Evolutionary conservation across 2,888 invertebrate genomes (phyloP).

Genomic region (Ischnura elegans): DNA sequence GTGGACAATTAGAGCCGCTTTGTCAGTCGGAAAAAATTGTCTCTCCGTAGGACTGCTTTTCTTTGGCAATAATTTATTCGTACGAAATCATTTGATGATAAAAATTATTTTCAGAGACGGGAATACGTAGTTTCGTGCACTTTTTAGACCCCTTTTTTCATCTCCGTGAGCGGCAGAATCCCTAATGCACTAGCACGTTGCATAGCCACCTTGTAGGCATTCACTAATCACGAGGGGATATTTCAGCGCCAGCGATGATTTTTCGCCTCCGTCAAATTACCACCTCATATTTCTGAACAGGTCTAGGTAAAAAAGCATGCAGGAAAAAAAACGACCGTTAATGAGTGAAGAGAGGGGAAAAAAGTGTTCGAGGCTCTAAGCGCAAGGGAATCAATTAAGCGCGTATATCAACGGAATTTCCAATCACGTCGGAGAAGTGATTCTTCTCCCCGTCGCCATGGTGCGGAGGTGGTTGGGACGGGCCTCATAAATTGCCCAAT

Average conservation of each 20-base stretch:
- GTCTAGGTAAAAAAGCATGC: neutral
- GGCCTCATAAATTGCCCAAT: slow-evolving; percentile 27
- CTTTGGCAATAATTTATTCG: too few species aligned
- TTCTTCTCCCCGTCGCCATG: neutral
- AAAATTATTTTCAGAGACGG: too few species aligned
- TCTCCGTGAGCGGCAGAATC: neutral
- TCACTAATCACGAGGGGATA: neutral
- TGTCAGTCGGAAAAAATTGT: too few species aligned
- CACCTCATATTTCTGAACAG: neutral
- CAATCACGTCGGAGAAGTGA: neutral
- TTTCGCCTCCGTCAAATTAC: neutral
- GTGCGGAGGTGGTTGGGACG: neutral
- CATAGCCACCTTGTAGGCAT: neutral
- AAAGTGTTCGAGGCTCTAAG: neutral
- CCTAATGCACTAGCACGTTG: neutral
- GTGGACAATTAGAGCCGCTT: too few species aligned
- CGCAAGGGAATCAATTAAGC: slow-evolving; percentile 34
- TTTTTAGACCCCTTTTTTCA: neutral
- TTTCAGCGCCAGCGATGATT: neutral
- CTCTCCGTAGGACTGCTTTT: too few species aligned
- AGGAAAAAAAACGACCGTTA: neutral
- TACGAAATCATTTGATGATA: too few species aligned
- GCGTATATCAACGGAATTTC: slow-evolving; percentile 45
- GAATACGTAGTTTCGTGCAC: too few species aligned
- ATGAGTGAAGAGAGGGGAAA: neutral